Percentiles rank a stretch among this genome's conserved stretches.
phyloP scores from a whole-genome alignment of 2,888 invertebrate genomes.

The Lasioglossum villosulum region DNA sequence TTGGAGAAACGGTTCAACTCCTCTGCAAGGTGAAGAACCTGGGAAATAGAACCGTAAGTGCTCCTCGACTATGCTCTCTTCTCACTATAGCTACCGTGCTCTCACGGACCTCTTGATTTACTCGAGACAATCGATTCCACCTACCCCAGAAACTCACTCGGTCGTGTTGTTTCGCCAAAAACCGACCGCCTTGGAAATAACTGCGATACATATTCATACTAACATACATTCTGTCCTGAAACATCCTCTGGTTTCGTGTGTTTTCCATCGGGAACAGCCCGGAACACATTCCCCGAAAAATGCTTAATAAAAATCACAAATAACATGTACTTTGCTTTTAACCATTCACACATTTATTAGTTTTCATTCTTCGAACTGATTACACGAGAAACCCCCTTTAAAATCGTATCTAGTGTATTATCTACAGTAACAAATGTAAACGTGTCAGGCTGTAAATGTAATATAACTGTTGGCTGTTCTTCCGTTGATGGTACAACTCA shows the following conservation, averaged over 20 bases:
- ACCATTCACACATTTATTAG: too few species aligned
- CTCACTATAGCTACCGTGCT: background rate
- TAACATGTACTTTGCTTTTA: too few species aligned
- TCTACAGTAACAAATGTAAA: too few species aligned
- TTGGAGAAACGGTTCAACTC: constrained; percentile 92
- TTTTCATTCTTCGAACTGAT: too few species aligned
- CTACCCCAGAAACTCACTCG: background rate
- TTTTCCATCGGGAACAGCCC: too few species aligned
- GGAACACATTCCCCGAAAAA: background rate
- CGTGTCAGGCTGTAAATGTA: too few species aligned
- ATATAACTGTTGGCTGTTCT: too few species aligned
- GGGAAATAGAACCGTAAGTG: constrained; percentile 94
- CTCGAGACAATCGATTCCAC: background rate
- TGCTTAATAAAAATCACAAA: background rate
- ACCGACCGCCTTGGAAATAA: background rate
- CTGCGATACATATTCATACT: background rate
- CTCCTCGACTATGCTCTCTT: background rate
- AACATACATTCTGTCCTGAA: background rate
- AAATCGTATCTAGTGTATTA: too few species aligned
- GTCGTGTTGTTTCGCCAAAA: background rate
- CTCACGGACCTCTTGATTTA: background rate
- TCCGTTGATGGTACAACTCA: too few species aligned
- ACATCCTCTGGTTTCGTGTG: background rate
- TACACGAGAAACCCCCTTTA: too few species aligned
- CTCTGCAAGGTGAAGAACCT: constrained; percentile 94